These are phyloP conservation scores for Drosophila fuyamai DNA, from an alignment of 1,140 invertebrate genomes.

Conservation along the genomic window DNA sequence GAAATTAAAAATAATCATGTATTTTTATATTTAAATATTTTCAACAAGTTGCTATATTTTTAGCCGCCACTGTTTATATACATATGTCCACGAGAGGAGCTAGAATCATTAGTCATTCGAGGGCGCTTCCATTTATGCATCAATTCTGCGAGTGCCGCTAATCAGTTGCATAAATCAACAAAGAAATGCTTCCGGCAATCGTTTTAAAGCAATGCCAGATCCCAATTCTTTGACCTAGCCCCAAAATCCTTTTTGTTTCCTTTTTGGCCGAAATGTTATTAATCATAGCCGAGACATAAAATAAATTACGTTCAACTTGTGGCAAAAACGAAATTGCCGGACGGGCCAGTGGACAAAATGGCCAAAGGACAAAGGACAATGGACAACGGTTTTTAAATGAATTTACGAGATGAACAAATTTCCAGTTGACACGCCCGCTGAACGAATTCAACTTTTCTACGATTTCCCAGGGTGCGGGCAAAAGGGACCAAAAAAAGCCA, in stretches of 20 bases:
- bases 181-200: conserved; percentile 56
- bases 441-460: conserved; percentile 67
- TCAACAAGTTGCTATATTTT: too few relatives aligned
- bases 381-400: conserved; percentile 68
- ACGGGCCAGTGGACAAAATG: conserved; percentile 36
- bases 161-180: conserved; percentile 81
- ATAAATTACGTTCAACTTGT: conserved; percentile 81
- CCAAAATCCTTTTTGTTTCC: conserved; percentile 48
- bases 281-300: conserved; percentile 79
- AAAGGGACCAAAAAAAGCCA: conserved; percentile 10
- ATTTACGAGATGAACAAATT: conserved; percentile 82
- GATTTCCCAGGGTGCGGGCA: conserved; percentile 30
- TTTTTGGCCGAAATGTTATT: conserved; percentile 58
- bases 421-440: conserved; percentile 70
- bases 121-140: conserved; percentile 67
- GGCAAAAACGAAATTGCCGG: conserved; percentile 60
- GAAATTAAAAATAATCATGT: too few relatives aligned
- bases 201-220: conserved; percentile 60
- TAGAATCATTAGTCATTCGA: conserved; percentile 73
- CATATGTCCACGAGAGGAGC: conserved; percentile 10
- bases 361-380: conserved; percentile 32
- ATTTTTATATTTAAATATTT: too few relatives aligned
- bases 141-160: conserved; percentile 62
- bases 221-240: conserved; percentile 59
- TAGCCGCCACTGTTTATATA: conserved; percentile 3